Base-by-base conservation (phyloP, 2,113 vertebrate species). In the Tylochromis polylepis region DNA sequence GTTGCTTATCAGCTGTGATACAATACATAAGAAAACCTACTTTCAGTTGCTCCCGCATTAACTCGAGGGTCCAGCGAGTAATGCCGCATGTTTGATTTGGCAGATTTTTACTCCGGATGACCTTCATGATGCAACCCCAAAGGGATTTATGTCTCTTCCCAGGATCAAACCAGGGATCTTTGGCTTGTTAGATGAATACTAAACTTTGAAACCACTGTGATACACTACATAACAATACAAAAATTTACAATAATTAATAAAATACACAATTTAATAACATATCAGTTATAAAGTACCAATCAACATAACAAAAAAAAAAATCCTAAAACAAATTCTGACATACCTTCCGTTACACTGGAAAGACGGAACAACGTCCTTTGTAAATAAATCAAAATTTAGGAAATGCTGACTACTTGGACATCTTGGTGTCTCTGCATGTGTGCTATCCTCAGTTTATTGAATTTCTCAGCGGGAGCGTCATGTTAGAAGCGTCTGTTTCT, bases 361-460 rank as follows among this genome's bases (percentile, higher is more conserved):
- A 70, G 62, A 22, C 2, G 1, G 38, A 70, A 43, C 65, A 70
- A 14, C 14, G 1, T 70, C 14, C 38, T 22, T 70, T 15, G 65
- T 43, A 70, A 70, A 70, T 70, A n/a, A 51, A 77, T 31, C 6
- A 14, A 51, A 51, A 51, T n/a, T 31, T 49, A 24, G 43, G 27
- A 49, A 75, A 75, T 29, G 70, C 16, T 49, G 15, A 51, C 16
- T 31, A 77, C 70, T 51, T 77, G 70, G 70, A 51, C 70, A 51
- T 77, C 70, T 51, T 51, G 70, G 29, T 77, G 70, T 51, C 70
- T 59, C 34, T 65, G n/a, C 72, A 24, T 51, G 18, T 83, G 57
- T 70, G 41, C 55, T 65, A 89, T 88, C 86, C 80, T 57, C 53
- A 22, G 55, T 94, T 89, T 93, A 94, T 93, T 92, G 86, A 81